Evolutionary conservation across 2,797 vertebrate species (phyloP).

Genomic region (Pogonophryne albipinna): DNA sequence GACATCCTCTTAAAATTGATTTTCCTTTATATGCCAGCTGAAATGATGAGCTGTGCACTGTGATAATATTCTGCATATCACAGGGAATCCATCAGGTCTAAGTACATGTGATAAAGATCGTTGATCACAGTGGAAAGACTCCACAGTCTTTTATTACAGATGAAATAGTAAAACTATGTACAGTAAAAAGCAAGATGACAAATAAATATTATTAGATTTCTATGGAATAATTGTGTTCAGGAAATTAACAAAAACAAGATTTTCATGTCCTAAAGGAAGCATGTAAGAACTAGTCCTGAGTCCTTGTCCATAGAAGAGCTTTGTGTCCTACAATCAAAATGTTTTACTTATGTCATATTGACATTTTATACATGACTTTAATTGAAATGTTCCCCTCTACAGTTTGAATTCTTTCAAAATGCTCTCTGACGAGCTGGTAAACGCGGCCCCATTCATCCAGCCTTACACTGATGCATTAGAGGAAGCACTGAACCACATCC

Average conservation of each 20-base stretch:
- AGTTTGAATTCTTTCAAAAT: constrained; percentile 67
- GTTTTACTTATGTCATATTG: neutral
- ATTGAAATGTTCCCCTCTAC: constrained; percentile 44
- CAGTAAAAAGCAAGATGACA: constrained; percentile 30
- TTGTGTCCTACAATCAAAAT: neutral
- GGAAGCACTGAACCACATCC: constrained; percentile 63
- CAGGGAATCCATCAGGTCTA: constrained; percentile 74
- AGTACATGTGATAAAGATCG: constrained; percentile 70
- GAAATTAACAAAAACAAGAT: constrained; percentile 8
- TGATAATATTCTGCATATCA: constrained; percentile 75
- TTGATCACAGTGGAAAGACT: constrained; percentile 67
- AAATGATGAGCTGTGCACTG: constrained; percentile 72
- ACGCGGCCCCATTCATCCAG: constrained; percentile 49
- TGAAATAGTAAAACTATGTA: constrained; percentile 50
- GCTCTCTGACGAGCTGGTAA: constrained; percentile 61
- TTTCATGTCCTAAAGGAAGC: neutral
- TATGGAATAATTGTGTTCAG: constrained; percentile 18
- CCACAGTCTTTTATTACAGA: constrained; percentile 54
- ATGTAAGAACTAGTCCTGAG: neutral
- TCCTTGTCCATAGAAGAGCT: neutral
- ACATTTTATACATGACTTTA: constrained; percentile 8
- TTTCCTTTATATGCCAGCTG: constrained; percentile 70
- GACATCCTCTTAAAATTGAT: constrained; percentile 76
- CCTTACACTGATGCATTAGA: constrained; percentile 53
- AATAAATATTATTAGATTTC: constrained; percentile 35